These are phyloP conservation scores for Cephus nigrinus DNA, from an alignment of 2,888 invertebrate species.

Conservation along the genomic window DNA sequence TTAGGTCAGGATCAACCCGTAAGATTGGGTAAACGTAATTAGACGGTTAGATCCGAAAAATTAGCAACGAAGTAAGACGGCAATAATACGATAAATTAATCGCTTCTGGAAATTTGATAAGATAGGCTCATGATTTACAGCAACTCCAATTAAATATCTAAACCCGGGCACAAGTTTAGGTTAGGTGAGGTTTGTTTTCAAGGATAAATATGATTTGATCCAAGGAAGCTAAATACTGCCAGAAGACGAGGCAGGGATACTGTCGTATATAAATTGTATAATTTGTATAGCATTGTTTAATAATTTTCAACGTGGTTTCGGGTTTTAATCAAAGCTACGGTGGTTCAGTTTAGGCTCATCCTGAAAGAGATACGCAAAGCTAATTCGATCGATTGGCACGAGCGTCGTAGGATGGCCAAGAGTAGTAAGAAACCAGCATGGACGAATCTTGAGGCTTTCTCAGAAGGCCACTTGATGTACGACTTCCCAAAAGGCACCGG, in stretches of 20 bases:
- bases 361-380: neutral
- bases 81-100: no score
- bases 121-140: no score
- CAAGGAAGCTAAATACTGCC: no score
- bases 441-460: neutral
- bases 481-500: slow-evolving; percentile 1
- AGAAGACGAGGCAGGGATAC: no score
- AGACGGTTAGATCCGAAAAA: no score
- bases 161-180: neutral
- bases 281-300: no score
- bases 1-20: no score
- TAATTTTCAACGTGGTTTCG: no score
- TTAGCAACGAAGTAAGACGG: no score
- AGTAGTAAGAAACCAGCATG: neutral
- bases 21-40: no score
- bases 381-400: neutral
- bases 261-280: no score
- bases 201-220: neutral
- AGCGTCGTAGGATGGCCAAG: neutral
- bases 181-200: neutral
- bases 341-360: neutral
- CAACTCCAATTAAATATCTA: neutral
- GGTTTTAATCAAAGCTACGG: neutral
- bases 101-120: no score
- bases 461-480: slow-evolving; percentile 1